Evolutionary conservation across 1,140 invertebrate genomes (phyloP).

Genomic region (Neodiprion lecontei): DNA sequence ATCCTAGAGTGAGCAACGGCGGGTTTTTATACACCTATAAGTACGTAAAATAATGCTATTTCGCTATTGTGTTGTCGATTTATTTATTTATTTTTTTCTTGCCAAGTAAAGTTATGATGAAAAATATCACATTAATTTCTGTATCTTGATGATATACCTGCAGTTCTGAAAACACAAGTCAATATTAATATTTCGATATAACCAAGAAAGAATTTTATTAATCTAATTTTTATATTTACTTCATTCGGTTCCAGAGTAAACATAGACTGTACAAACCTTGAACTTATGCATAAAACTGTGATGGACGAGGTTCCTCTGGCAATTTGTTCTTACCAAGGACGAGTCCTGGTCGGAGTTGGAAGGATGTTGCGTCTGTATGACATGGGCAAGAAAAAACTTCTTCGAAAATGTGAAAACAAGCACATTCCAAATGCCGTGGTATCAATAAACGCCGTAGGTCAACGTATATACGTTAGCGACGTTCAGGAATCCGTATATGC

Average conservation of each 20-base stretch:
- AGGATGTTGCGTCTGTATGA: constrained; percentile 93
- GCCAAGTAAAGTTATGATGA: constrained; percentile 43
- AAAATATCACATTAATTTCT: constrained; percentile 41
- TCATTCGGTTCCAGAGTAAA: constrained; percentile 63
- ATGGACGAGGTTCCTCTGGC: constrained; percentile 93
- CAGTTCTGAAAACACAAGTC: constrained; percentile 51
- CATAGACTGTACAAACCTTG: constrained; percentile 77
- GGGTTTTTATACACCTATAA: constrained; percentile 90
- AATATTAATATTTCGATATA: neutral
- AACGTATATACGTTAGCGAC: constrained; percentile 94
- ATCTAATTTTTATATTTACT: neutral
- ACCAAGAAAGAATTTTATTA: constrained; percentile 8
- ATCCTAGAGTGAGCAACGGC: constrained; percentile 79
- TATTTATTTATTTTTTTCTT: constrained; percentile 16
- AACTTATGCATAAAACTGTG: constrained; percentile 93
- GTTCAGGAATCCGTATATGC: constrained; percentile 98
- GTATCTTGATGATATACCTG: constrained; percentile 54
- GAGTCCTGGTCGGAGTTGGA: constrained; percentile 91
- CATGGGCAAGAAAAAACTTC: constrained; percentile 94
- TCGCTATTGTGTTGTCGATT: constrained; percentile 13
- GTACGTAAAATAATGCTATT: constrained; percentile 54
- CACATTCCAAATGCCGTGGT: constrained; percentile 96
- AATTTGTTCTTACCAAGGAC: constrained; percentile 90
- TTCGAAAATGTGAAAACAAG: constrained; percentile 99
- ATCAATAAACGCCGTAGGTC: constrained; percentile 91